These are phyloP conservation scores for Pteronotus mesoamericanus DNA, from an alignment of 2,797 vertebrate genomes.

Conservation along the genomic window DNA sequence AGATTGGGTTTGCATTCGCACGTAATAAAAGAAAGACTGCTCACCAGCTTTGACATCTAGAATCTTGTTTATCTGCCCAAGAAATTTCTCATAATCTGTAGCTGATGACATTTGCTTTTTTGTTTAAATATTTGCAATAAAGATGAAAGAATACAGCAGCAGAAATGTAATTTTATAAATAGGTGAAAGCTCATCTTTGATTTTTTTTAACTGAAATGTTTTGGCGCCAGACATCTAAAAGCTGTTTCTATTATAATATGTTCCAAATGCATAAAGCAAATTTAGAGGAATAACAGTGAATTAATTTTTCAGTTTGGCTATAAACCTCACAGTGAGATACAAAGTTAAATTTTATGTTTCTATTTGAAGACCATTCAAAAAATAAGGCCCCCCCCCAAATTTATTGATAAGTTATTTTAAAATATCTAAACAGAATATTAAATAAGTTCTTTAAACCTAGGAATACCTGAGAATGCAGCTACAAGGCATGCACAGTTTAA, in stretches of 20 bases:
- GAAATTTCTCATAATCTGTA: background rate
- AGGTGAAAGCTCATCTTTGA: background rate
- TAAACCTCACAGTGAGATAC: background rate
- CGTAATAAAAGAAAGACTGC: background rate
- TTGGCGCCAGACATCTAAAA: constrained; percentile 44
- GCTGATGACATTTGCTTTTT: background rate
- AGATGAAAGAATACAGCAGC: background rate
- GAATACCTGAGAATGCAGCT: background rate
- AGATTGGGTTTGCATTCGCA: background rate
- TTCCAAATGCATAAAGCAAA: background rate
- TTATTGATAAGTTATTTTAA: constrained; percentile 26
- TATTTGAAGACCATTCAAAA: constrained; percentile 40
- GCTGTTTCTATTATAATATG: background rate
- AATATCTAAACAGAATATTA: background rate
- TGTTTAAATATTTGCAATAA: constrained; percentile 34
- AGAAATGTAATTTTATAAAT: background rate
- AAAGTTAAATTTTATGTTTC: constrained; percentile 47
- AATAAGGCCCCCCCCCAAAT: background rate
- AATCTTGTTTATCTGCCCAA: background rate
- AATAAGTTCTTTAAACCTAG: background rate
- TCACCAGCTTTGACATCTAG: background rate
- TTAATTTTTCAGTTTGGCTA: background rate
- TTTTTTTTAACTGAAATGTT: background rate
- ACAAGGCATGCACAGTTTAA: background rate
- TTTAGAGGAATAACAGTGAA: background rate